These are phyloP conservation scores for Cheilosia pagana DNA, from an alignment of 2,888 invertebrate species.

Conservation along the genomic window DNA sequence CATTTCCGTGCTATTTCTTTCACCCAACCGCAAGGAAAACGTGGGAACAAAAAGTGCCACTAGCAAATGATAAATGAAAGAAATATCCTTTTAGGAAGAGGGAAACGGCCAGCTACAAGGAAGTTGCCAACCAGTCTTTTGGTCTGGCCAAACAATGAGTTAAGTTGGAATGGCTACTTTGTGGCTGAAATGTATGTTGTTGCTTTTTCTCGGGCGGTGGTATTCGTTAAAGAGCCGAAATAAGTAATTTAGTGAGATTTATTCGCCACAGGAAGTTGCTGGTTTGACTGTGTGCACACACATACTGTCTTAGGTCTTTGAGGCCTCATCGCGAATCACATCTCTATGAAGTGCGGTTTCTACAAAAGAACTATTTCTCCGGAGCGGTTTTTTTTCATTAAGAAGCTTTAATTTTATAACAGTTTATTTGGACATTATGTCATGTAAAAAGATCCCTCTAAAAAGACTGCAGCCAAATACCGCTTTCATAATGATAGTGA, in stretches of 20 bases:
- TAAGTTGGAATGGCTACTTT: background rate
- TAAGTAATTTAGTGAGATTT: background rate
- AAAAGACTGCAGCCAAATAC: too few relatives aligned
- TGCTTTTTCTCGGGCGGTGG: background rate
- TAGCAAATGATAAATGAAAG: constrained; percentile 59
- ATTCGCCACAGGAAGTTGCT: background rate
- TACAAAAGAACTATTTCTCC: too few relatives aligned
- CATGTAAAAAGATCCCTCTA: too few relatives aligned
- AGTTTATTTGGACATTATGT: too few relatives aligned
- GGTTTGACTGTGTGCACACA: background rate
- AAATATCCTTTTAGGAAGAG: constrained; percentile 1
- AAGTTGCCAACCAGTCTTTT: constrained; percentile 11
- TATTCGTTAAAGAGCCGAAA: background rate
- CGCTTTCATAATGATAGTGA: too few relatives aligned
- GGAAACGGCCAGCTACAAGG: background rate
- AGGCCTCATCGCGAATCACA: too few relatives aligned
- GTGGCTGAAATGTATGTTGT: background rate
- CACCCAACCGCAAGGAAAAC: constrained; percentile 18
- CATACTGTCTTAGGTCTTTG: too few relatives aligned
- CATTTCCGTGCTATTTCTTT: constrained; percentile 44
- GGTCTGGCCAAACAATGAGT: background rate
- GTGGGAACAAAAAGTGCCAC: constrained; percentile 21
- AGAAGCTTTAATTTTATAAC: too few relatives aligned
- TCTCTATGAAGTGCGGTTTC: too few relatives aligned
- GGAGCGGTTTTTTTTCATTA: too few relatives aligned